Evolutionary conservation across 2,113 vertebrate genomes (phyloP).

Genomic region (Tachysurus vachellii): DNA sequence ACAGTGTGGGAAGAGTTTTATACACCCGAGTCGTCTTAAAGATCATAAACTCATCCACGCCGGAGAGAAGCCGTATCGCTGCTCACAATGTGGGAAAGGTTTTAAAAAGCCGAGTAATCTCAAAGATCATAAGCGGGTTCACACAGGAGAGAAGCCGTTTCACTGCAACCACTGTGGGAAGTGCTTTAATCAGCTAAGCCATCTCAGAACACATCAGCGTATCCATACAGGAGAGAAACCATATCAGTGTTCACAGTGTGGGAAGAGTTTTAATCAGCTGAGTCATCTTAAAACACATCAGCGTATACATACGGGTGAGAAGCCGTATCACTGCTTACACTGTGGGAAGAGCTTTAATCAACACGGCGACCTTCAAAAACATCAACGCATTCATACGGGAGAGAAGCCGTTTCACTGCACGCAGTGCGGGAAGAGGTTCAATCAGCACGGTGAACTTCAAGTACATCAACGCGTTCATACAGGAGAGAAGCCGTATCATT

Average conservation of each 20-base stretch:
- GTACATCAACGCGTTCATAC: neutral
- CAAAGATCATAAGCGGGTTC: neutral
- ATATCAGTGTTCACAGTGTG: neutral
- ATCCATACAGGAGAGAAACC: neutral
- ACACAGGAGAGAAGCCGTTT: neutral
- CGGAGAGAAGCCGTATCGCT: neutral
- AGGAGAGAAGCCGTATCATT: neutral
- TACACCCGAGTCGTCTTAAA: neutral
- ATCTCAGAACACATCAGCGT: neutral
- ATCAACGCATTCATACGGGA: neutral
- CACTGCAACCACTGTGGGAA: neutral
- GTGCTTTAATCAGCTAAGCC: neutral
- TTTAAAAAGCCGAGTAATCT: neutral
- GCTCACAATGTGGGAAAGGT: neutral
- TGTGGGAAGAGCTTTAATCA: conserved; percentile 1
- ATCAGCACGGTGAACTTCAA: neutral
- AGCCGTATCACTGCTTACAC: neutral
- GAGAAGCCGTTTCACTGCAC: neutral
- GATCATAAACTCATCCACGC: neutral
- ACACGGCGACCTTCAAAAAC: neutral
- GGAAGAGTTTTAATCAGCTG: neutral
- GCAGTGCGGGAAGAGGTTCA: neutral
- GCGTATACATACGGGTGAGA: neutral
- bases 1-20: neutral
- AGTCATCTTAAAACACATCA: neutral